Conservation (phyloP, 2,888 invertebrate species). For the Philereme transversata region DNA sequence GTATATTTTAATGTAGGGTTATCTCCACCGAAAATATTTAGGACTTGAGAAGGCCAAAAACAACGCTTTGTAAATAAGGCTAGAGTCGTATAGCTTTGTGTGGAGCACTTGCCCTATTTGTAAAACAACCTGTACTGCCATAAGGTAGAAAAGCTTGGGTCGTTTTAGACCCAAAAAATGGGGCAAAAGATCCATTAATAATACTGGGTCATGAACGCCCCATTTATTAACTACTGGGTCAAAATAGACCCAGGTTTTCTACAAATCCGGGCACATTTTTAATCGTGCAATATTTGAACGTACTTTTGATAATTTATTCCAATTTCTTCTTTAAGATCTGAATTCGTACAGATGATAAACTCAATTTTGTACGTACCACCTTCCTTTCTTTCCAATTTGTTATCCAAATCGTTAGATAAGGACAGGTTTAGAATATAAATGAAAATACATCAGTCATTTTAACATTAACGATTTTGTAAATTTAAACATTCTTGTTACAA, state of each 20-base stretch:
- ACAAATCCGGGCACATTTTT: constrained; percentile 47
- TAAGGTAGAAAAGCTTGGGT: constrained; percentile 17
- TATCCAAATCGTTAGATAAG: constrained; percentile 43
- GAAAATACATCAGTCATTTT: constrained; percentile 42
- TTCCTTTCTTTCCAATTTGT: constrained; percentile 44
- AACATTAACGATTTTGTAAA: constrained; percentile 31
- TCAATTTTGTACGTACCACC: constrained; percentile 31
- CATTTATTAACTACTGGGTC: constrained; percentile 13
- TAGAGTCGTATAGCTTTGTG: constrained; percentile 36
- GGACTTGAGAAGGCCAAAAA: constrained; percentile 75
- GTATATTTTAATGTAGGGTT: constrained; percentile 45
- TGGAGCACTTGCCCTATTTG: constrained; percentile 28
- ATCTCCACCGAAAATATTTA: constrained; percentile 70
- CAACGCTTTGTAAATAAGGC: constrained; percentile 75
- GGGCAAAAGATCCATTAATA: neutral
- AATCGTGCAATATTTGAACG: constrained; percentile 57
- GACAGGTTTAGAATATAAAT: constrained; percentile 36
- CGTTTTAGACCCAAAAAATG: constrained; percentile 11
- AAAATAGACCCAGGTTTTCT: constrained; percentile 18
- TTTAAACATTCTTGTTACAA: constrained; percentile 28
- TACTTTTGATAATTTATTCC: constrained; percentile 39
- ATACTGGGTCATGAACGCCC: constrained; percentile 10
- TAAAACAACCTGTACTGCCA: constrained; percentile 31
- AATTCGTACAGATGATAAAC: constrained; percentile 47
- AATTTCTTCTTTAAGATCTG: constrained; percentile 50